Conservation (phyloP, 2,113 vertebrate genomes). For the Anhinga anhinga region DNA sequence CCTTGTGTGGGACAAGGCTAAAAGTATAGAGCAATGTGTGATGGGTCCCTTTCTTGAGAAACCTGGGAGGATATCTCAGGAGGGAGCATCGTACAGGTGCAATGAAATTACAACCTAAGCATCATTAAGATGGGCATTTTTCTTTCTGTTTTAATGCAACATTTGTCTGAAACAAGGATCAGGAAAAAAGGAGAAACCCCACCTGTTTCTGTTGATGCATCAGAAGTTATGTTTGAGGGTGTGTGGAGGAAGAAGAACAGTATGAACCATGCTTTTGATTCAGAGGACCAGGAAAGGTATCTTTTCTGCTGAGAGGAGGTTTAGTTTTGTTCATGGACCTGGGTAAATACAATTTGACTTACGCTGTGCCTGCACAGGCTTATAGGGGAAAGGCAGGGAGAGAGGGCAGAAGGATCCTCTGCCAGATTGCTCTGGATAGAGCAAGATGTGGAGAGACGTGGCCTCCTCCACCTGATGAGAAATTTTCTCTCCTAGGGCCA, state of each 20-base stretch:
- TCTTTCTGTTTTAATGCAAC: background rate
- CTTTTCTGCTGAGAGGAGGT: background rate
- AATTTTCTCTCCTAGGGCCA: background rate
- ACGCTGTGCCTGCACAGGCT: background rate
- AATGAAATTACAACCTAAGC: background rate
- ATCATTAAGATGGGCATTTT: background rate
- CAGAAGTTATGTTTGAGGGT: background rate
- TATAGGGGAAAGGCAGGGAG: background rate
- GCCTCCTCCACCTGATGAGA: background rate
- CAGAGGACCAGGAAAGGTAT: background rate
- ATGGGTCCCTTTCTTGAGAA: background rate
- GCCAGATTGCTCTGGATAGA: background rate
- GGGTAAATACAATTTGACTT: background rate
- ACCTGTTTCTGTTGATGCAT: background rate
- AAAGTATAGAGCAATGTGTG: background rate
- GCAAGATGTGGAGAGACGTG: background rate
- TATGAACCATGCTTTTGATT: background rate
- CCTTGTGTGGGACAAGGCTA: background rate
- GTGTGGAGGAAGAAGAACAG: background rate
- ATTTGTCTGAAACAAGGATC: background rate
- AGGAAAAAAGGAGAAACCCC: background rate
- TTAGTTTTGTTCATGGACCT: background rate
- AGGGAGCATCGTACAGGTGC: background rate
- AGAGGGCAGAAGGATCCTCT: background rate
- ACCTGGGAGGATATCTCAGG: background rate